A percentile compares a stretch with the other conserved stretches of the same genome.
Evolutionary conservation across 2,797 vertebrate genomes (phyloP).

Genomic region (Artibeus jamaicensis): DNA sequence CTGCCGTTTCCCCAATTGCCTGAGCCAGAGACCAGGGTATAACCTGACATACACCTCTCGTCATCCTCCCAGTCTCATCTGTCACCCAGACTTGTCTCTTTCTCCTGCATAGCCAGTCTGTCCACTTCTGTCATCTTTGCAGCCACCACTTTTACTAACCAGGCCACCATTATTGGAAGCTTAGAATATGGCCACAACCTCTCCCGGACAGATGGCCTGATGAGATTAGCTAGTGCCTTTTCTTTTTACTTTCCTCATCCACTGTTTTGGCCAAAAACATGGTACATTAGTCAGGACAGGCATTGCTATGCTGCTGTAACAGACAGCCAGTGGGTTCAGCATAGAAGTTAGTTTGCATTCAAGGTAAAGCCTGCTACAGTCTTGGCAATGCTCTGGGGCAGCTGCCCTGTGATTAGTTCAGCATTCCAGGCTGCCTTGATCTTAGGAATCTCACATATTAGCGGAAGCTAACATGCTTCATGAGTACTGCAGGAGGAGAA

Average conservation of each 20-base stretch:
- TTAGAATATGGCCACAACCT: neutral
- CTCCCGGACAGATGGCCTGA: neutral
- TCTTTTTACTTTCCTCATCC: neutral
- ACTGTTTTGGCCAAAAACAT: neutral
- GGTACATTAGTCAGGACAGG: neutral
- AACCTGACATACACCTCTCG: neutral
- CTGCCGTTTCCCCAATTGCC: neutral
- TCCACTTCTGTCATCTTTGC: neutral
- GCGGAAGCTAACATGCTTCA: neutral
- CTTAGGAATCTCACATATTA: neutral
- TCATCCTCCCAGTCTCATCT: neutral
- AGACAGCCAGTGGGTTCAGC: neutral
- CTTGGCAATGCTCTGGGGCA: neutral
- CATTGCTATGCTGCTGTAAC: neutral
- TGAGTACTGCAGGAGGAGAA: neutral
- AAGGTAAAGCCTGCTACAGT: neutral
- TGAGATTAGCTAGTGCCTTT: neutral
- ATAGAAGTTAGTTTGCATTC: neutral
- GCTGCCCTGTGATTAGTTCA: neutral
- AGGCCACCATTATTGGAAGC: neutral
- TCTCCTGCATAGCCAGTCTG: accelerated
- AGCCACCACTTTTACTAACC: neutral
- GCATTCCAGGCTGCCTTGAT: neutral
- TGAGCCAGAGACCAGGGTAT: neutral
- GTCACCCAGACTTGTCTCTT: neutral